phyloP scores from a whole-genome alignment of 2,797 vertebrate genomes.

The Glyptemys insculpta region DNA sequence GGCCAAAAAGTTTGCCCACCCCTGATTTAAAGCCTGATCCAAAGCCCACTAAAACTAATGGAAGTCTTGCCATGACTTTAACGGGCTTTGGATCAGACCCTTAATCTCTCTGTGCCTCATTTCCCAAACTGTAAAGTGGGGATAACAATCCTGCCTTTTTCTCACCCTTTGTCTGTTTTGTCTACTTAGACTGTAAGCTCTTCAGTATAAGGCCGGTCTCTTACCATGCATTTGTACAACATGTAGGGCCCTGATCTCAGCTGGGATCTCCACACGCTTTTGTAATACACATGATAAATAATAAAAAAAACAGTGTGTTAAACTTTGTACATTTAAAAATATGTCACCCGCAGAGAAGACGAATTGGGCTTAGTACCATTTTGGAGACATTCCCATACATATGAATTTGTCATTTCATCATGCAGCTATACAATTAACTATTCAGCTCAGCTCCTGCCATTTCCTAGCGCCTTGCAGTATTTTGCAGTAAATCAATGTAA shows the following conservation, averaged over 20 bases:
- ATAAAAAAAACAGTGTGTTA: not conserved
- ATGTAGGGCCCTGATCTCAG: not conserved
- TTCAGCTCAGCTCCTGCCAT: slow-evolving; percentile 30
- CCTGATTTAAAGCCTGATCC: not conserved
- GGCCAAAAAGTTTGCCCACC: no score
- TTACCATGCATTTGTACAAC: fast-evolving
- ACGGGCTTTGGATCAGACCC: not conserved
- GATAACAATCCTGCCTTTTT: not conserved
- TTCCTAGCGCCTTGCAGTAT: slow-evolving; percentile 44
- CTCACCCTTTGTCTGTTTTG: not conserved
- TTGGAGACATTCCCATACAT: not conserved
- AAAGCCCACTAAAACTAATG: not conserved
- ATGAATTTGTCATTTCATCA: slow-evolving; percentile 16
- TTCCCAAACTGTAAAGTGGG: not conserved
- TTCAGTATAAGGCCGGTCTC: not conserved
- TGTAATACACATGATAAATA: not conserved
- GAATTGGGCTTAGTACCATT: not conserved
- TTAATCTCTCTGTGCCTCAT: not conserved
- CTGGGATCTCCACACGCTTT: not conserved
- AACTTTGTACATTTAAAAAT: not conserved
- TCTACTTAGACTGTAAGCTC: not conserved
- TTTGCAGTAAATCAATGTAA: slow-evolving; percentile 70
- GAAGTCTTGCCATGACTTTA: not conserved
- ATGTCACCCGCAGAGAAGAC: not conserved
- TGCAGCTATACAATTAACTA: not conserved